These are phyloP conservation scores for Drosophila neocordata DNA, from an alignment of 1,140 invertebrate species.

Conservation along the genomic window DNA sequence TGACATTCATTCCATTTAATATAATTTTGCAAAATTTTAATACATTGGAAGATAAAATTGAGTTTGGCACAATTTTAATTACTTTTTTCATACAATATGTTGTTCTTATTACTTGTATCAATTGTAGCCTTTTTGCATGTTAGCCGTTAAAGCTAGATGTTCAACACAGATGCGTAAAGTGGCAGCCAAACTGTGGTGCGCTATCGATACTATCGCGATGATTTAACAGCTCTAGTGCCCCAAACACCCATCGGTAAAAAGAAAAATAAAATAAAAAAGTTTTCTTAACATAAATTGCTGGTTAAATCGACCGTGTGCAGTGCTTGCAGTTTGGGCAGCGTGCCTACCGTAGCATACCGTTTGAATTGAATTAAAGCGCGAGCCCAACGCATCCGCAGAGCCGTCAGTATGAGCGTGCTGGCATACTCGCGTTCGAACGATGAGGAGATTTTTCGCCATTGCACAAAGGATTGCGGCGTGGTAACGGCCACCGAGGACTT, in stretches of 20 bases:
- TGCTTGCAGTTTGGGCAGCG: not conserved
- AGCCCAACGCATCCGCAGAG: slow-evolving; percentile 26
- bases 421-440: slow-evolving; percentile 81
- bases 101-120: too few species aligned
- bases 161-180: too few species aligned
- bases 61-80: too few species aligned
- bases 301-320: not conserved
- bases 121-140: too few species aligned
- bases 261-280: slow-evolving; percentile 3
- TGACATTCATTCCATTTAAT: too few species aligned
- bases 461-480: slow-evolving; percentile 78
- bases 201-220: slow-evolving; percentile 1
- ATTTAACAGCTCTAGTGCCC: not conserved
- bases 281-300: slow-evolving; percentile 7
- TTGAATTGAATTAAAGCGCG: not conserved
- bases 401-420: slow-evolving; percentile 73
- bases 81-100: too few species aligned
- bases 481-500: slow-evolving; percentile 79
- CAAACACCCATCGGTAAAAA: slow-evolving; percentile 7
- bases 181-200: not conserved
- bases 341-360: too few species aligned
- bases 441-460: slow-evolving; percentile 75
- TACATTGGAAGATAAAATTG: too few species aligned
- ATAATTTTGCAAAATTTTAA: too few species aligned
- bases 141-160: too few species aligned